phyloP scores from a whole-genome alignment of 2,113 vertebrate genomes.

The Cichladusa arquata region DNA sequence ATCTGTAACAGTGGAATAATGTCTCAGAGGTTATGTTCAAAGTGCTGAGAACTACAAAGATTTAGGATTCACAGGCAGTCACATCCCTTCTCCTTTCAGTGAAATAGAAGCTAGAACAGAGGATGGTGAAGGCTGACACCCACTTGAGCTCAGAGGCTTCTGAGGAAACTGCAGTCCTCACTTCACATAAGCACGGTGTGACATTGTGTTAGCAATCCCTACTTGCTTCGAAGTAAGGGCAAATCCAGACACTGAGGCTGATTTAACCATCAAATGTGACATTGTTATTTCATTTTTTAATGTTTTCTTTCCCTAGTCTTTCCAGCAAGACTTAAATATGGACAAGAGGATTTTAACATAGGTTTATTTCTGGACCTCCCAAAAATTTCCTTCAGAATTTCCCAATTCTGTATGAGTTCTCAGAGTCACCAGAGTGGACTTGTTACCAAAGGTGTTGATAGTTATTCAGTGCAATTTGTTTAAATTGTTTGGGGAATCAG shows the following conservation, averaged over 20 bases:
- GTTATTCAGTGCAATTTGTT: neutral
- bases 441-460: neutral
- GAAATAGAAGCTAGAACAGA: neutral
- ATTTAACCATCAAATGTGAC: neutral
- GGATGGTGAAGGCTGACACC: neutral
- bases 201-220: neutral
- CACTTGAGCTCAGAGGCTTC: neutral
- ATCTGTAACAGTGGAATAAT: neutral
- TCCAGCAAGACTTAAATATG: neutral
- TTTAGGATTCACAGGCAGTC: neutral
- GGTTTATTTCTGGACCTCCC: neutral
- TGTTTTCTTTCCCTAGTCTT: neutral
- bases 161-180: rapidly evolving
- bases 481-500: neutral
- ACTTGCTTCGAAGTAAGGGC: neutral
- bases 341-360: neutral
- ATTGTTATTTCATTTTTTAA: neutral
- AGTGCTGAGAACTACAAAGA: neutral
- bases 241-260: neutral
- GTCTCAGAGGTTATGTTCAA: neutral
- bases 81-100: neutral
- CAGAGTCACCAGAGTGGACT: neutral
- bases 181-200: neutral
- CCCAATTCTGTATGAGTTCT: neutral
- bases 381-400: neutral